Evolutionary conservation across 2,113 vertebrate genomes (phyloP).

Genomic region (Bostrychus sinensis): DNA sequence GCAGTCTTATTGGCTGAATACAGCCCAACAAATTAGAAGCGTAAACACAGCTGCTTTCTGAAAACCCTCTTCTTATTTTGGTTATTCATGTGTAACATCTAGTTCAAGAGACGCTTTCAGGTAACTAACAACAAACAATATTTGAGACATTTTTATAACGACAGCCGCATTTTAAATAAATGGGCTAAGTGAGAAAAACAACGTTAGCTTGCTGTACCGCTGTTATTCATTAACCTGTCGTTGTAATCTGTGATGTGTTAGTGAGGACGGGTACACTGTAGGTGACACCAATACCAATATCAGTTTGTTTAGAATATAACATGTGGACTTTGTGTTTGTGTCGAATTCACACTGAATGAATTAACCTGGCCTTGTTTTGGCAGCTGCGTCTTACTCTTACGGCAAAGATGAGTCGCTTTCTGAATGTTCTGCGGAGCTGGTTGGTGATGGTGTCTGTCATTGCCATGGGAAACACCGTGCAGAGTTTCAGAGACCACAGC

Average conservation of each 20-base stretch:
- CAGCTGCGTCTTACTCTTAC: constrained; percentile 29
- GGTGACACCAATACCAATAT: no score
- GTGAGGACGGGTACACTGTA: neutral
- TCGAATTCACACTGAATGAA: neutral
- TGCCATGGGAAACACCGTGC: constrained; percentile 90
- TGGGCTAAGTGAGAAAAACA: neutral
- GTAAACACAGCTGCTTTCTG: neutral
- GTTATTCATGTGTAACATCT: constrained; percentile 4
- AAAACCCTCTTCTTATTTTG: neutral
- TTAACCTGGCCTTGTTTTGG: neutral
- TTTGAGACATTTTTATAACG: neutral
- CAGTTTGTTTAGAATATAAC: neutral
- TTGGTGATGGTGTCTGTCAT: constrained; percentile 93
- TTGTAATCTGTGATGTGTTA: neutral
- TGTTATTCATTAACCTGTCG: neutral
- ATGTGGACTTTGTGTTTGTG: neutral
- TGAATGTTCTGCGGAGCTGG: constrained; percentile 94
- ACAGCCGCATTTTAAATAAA: neutral
- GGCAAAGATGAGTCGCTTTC: constrained; percentile 86
- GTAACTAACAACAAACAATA: constrained; percentile 28
- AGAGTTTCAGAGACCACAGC: constrained; percentile 93
- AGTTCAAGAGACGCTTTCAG: constrained; percentile 11
- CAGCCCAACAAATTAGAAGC: constrained; percentile 10
- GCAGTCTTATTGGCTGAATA: constrained; percentile 60
- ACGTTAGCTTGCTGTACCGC: constrained; percentile 13